These are phyloP conservation scores for Cryptomyrus ogoouensis DNA, from an alignment of 2,113 vertebrate genomes.

Conservation along the genomic window DNA sequence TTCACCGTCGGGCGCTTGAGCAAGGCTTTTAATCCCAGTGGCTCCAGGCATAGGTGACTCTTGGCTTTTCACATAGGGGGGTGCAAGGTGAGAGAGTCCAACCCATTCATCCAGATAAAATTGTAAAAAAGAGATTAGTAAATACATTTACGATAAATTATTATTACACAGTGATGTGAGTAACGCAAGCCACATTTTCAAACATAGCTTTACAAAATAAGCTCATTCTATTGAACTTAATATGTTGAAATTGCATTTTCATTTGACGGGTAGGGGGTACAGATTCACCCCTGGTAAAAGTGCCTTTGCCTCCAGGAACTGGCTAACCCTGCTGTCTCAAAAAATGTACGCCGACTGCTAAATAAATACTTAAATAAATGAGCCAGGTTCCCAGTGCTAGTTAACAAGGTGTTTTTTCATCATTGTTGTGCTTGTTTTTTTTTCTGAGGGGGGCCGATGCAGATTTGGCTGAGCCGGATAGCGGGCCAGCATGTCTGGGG, in stretches of 20 bases:
- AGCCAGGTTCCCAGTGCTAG: background rate
- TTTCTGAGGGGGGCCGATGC: conserved; percentile 70
- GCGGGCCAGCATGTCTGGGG: conserved; percentile 69
- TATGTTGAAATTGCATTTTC: background rate
- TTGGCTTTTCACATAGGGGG: background rate
- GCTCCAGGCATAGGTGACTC: background rate
- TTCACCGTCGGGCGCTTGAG: background rate
- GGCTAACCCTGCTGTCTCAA: background rate
- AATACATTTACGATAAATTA: background rate
- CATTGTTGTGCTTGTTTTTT: no score
- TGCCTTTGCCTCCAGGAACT: background rate
- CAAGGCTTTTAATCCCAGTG: conserved; percentile 52
- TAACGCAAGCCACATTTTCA: background rate
- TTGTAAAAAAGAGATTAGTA: background rate
- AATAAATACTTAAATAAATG: conserved; percentile 2
- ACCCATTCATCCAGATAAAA: background rate
- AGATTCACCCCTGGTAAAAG: background rate
- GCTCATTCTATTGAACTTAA: background rate
- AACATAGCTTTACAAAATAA: background rate
- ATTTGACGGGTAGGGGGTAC: background rate
- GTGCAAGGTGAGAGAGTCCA: background rate
- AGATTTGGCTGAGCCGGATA: conserved; percentile 73
- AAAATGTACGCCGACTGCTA: background rate
- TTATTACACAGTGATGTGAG: background rate
- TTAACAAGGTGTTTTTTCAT: background rate